These are phyloP conservation scores for Thamnophis sirtalis DNA, from an alignment of 2,113 vertebrate species.

Conservation along the genomic window DNA sequence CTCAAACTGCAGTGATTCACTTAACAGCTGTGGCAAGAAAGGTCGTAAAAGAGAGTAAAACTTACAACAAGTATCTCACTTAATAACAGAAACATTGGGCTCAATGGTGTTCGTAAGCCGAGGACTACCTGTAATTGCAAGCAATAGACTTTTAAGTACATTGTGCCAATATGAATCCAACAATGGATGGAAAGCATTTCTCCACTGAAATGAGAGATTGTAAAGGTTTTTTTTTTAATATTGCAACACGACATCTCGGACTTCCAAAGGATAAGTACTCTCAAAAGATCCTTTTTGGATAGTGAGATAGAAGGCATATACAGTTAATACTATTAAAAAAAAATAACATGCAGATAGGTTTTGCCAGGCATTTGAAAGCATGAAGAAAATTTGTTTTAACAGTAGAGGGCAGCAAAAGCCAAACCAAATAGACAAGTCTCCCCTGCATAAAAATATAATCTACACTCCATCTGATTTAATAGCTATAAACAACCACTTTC, in stretches of 20 bases:
- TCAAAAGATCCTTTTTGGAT: not conserved
- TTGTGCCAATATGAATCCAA: not conserved
- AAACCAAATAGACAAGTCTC: not conserved
- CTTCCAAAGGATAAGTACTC: not conserved
- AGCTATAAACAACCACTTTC: not conserved
- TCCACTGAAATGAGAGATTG: not conserved
- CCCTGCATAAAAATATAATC: not conserved
- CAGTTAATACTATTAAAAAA: not conserved
- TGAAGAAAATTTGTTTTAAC: not conserved
- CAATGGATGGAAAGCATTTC: not conserved
- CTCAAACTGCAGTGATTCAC: not conserved
- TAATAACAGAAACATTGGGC: not conserved
- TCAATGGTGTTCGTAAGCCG: not conserved
- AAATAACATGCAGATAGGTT: not conserved
- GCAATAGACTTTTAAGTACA: not conserved
- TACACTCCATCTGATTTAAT: not conserved
- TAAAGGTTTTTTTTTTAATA: not conserved
- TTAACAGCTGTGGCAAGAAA: not conserved
- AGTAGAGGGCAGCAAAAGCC: constrained; percentile 3
- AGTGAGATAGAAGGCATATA: not conserved
- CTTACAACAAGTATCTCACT: not conserved
- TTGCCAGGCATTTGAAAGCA: too few species aligned
- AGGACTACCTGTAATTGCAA: not conserved
- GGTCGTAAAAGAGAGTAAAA: not conserved
- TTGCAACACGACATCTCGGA: not conserved